Percentiles rank a stretch among this genome's conserved stretches.
These are phyloP conservation scores for Forbesichthys papilliferus DNA, from an alignment of 2,113 vertebrate genomes.

Conservation along the genomic window DNA sequence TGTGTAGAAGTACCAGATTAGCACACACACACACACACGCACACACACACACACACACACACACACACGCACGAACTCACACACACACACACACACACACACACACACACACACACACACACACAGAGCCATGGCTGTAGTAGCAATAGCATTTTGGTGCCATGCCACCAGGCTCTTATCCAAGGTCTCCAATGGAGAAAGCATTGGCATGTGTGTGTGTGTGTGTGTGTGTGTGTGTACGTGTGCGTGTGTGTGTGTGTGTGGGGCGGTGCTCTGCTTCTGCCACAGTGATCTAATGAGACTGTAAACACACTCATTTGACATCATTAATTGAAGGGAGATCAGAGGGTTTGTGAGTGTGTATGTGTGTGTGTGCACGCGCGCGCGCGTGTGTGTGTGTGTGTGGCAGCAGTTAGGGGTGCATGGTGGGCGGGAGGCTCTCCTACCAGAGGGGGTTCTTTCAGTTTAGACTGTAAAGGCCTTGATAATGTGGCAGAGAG, in stretches of 20 bases:
- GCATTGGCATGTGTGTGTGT: conserved; percentile 34
- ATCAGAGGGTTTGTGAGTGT: conserved; percentile 69
- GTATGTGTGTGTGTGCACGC: background rate
- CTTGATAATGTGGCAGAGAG: conserved; percentile 81
- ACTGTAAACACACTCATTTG: conserved; percentile 84
- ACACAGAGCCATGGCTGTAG: conserved; percentile 30
- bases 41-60: too few species aligned
- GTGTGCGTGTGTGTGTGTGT: conserved; percentile 50
- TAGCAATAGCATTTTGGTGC: conserved; percentile 65
- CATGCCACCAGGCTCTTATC: conserved; percentile 71
- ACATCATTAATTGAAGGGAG: conserved; percentile 82
- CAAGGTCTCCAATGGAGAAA: conserved; percentile 45
- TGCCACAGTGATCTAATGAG: conserved; percentile 81
- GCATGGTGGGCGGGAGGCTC: conserved; percentile 43
- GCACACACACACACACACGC: too few species aligned
- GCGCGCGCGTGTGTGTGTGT: conserved; percentile 4
- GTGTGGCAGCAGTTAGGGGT: conserved; percentile 61
- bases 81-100: too few species aligned
- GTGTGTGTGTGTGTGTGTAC: conserved; percentile 23
- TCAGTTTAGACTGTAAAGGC: conserved; percentile 82
- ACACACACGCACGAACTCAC: too few species aligned
- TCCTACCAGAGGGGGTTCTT: conserved; percentile 79
- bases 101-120: too few species aligned
- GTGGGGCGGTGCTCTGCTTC: conserved; percentile 70
- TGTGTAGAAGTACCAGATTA: background rate